Evolutionary conservation across 2,888 invertebrate genomes (phyloP).

Genomic region (Drosophila rubida): DNA sequence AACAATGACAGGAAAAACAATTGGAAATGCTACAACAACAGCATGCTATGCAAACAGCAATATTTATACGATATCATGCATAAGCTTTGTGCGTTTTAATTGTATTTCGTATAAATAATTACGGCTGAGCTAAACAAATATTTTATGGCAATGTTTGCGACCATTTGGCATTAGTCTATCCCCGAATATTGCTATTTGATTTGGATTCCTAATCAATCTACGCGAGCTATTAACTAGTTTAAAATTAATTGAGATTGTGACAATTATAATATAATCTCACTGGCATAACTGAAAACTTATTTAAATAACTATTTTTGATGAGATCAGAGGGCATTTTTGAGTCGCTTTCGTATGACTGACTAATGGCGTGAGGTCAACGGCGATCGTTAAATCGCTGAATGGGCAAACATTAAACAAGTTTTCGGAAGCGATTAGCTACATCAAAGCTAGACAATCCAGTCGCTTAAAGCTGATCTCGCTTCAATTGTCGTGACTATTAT

Average conservation of each 20-base stretch:
- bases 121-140: constrained; percentile 9
- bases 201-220: too few relatives aligned
- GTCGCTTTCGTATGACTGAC: neutral
- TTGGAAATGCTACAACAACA: neutral
- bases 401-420: constrained; percentile 5
- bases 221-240: too few relatives aligned
- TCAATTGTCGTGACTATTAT: neutral
- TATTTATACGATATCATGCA: constrained; percentile 1
- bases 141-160: constrained; percentile 7
- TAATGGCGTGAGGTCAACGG: constrained; percentile 10
- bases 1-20: neutral
- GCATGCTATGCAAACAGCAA: constrained; percentile 2
- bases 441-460: neutral
- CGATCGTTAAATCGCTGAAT: neutral
- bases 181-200: neutral
- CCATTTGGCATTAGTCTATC: constrained; percentile 5
- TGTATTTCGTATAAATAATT: constrained; percentile 17
- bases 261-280: too few relatives aligned
- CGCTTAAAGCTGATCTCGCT: neutral
- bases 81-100: constrained; percentile 3
- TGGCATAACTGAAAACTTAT: too few relatives aligned
- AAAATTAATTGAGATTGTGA: too few relatives aligned
- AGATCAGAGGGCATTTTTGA: neutral
- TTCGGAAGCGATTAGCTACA: constrained; percentile 8
- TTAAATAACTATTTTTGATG: too few relatives aligned